Conservation (phyloP, 2,888 invertebrate species). For the Dasysyrphus albostriatus region DNA sequence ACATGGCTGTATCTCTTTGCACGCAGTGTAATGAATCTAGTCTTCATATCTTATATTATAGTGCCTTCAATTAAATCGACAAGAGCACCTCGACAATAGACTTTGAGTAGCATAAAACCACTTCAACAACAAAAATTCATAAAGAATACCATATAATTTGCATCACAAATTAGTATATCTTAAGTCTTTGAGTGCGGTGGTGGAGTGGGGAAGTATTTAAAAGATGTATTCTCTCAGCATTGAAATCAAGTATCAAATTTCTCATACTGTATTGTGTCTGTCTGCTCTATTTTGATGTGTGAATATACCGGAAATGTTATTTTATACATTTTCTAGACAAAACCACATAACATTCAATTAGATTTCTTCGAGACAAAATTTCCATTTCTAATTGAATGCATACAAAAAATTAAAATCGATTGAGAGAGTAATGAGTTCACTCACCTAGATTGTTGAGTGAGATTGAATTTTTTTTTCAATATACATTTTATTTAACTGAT, state of each 20-base stretch:
- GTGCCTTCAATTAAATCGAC: slow-evolving; percentile 47
- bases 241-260: slow-evolving; percentile 31
- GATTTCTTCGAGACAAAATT: slow-evolving; percentile 34
- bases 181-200: background rate
- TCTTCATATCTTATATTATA: slow-evolving; percentile 7
- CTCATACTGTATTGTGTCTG: slow-evolving; percentile 30
- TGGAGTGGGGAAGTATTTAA: background rate
- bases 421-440: slow-evolving; percentile 18
- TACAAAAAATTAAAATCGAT: slow-evolving; percentile 4
- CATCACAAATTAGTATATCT: slow-evolving; percentile 62
- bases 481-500: slow-evolving; percentile 7
- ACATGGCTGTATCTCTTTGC: background rate
- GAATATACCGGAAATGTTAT: slow-evolving; percentile 55
- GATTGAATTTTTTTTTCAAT: background rate
- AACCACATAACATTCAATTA: slow-evolving; percentile 40
- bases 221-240: slow-evolving; percentile 45
- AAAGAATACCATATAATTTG: slow-evolving; percentile 37
- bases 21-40: slow-evolving; percentile 23
- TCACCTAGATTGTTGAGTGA: slow-evolving; percentile 30
- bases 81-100: slow-evolving; percentile 46
- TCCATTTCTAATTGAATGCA: background rate
- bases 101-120: slow-evolving; percentile 25
- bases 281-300: background rate
- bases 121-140: slow-evolving; percentile 9
- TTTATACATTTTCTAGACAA: slow-evolving; percentile 24